Evolutionary conservation across 1,140 invertebrate genomes (phyloP).

Genomic region (Arctopsyche grandis): DNA sequence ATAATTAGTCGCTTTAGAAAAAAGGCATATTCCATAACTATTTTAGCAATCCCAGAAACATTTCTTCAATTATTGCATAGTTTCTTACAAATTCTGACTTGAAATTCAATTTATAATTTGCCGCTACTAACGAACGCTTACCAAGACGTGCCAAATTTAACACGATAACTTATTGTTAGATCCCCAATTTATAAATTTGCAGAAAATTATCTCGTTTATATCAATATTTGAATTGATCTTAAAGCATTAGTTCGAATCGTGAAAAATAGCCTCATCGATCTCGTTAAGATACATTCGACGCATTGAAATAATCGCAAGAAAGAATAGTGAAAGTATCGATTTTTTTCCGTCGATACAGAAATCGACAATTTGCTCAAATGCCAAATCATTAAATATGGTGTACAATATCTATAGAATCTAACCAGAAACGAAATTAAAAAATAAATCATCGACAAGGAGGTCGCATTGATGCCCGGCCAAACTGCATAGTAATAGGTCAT

Average conservation of each 20-base stretch:
- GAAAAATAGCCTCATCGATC: constrained; percentile 21
- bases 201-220: background rate
- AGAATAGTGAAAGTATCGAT: constrained; percentile 15
- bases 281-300: constrained; percentile 7
- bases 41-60: background rate
- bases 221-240: constrained; percentile 13
- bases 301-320: background rate
- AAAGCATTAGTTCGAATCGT: background rate
- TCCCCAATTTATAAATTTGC: too few species aligned
- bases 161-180: too few species aligned
- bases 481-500: constrained; percentile 17
- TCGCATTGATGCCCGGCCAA: background rate
- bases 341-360: background rate
- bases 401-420: constrained; percentile 11
- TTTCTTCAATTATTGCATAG: too few species aligned
- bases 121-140: too few species aligned
- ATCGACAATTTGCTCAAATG: constrained; percentile 14
- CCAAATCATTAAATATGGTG: constrained; percentile 14
- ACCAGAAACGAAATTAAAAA: constrained; percentile 7
- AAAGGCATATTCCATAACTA: background rate
- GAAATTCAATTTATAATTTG: too few species aligned
- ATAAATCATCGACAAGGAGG: background rate
- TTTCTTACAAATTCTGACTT: too few species aligned
- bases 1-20: background rate
- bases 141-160: too few species aligned